Conservation (phyloP, 2,113 vertebrate genomes). For the Gopherus flavomarginatus region DNA sequence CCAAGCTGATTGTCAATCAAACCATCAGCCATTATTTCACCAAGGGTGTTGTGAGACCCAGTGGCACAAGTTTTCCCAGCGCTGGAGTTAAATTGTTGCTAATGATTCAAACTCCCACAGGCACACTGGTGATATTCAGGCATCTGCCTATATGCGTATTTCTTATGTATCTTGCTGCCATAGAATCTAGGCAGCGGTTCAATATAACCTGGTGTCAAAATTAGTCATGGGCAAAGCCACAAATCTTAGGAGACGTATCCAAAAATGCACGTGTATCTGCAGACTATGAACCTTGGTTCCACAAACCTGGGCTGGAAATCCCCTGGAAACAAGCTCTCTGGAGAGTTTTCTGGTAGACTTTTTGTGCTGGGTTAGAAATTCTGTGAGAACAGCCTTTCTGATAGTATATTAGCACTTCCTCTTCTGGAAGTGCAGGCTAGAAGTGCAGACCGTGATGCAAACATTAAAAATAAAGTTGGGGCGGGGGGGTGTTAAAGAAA, state of each 20-base stretch:
- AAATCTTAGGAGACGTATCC: rapidly evolving
- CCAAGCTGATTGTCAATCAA: neutral
- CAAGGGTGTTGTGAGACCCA: rapidly evolving
- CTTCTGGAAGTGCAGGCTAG: rapidly evolving
- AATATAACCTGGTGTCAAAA: neutral
- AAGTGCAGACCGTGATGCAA: neutral
- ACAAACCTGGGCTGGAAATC: neutral
- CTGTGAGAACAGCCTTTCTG: neutral
- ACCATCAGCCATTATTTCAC: neutral
- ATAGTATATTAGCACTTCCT: rapidly evolving
- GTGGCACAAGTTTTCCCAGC: neutral
- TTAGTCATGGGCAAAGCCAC: rapidly evolving
- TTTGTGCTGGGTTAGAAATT: neutral
- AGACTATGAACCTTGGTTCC: rapidly evolving
- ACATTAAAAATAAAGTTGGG: neutral
- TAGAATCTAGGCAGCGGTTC: neutral
- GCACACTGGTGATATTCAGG: rapidly evolving
- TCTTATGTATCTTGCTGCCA: rapidly evolving
- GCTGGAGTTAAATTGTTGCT: rapidly evolving
- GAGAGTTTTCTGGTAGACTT: neutral
- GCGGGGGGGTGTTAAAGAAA: neutral
- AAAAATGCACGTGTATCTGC: rapidly evolving
- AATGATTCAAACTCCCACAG: neutral
- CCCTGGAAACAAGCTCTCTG: rapidly evolving
- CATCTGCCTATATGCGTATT: rapidly evolving